Percentiles rank a stretch among this genome's conserved stretches.
Conservation (phyloP, 2,113 vertebrate genomes). For the Bufo bufo region DNA sequence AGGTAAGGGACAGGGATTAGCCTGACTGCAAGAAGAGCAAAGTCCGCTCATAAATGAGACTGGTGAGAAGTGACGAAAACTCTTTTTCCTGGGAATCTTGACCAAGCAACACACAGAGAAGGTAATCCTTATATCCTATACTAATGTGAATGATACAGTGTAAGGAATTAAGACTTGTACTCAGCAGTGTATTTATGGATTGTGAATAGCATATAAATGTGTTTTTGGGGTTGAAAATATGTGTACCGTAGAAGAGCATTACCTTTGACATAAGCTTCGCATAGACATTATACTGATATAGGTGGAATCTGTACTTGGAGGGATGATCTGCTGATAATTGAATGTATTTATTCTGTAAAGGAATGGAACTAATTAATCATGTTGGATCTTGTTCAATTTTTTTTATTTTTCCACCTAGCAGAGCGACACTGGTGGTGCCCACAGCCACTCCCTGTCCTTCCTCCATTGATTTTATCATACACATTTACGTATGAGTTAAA, state of each 20-base stretch:
- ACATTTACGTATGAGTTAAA: background rate
- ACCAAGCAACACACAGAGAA: slow-evolving; percentile 29
- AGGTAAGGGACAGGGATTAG: slow-evolving; percentile 63
- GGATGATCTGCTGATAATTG: background rate
- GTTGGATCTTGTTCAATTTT: background rate
- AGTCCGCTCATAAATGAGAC: slow-evolving; percentile 77
- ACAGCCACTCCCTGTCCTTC: background rate
- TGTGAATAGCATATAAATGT: background rate
- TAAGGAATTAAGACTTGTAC: background rate
- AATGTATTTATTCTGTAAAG: background rate
- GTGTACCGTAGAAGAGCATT: background rate
- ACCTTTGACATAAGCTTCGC: background rate
- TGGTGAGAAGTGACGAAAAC: slow-evolving; percentile 43
- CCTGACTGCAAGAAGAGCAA: slow-evolving; percentile 67
- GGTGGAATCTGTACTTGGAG: background rate
- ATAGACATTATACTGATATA: background rate
- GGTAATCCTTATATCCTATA: background rate
- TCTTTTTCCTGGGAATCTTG: slow-evolving; percentile 66
- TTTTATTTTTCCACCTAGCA: background rate
- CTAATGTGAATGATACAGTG: background rate
- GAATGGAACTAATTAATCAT: background rate
- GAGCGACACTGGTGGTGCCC: background rate
- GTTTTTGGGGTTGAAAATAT: background rate
- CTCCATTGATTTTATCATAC: background rate
- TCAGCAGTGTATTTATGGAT: background rate